Conservation (phyloP, 2,113 vertebrate genomes). For the Ochotona curzoniae region DNA sequence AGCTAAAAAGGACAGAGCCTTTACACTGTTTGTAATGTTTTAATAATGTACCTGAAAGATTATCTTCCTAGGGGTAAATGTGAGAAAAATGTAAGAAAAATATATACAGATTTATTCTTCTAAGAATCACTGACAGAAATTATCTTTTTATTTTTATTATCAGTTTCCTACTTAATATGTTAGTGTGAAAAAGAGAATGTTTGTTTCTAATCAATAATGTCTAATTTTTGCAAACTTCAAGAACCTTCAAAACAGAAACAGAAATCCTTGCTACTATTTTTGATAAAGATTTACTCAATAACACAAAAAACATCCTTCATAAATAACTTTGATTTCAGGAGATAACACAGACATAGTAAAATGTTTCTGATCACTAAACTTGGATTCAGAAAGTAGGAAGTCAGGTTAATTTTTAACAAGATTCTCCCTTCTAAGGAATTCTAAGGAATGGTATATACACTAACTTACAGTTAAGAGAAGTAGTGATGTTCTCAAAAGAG, state of each 20-base stretch:
- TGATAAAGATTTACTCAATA: neutral
- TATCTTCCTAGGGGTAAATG: neutral
- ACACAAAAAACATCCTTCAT: neutral
- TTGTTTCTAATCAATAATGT: neutral
- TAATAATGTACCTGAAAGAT: neutral
- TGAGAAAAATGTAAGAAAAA: neutral
- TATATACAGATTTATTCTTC: no score
- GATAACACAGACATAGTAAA: neutral
- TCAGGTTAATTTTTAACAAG: neutral
- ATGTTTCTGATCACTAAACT: neutral
- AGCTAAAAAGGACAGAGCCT: slow-evolving; percentile 5
- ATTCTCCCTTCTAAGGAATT: neutral
- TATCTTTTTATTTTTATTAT: neutral
- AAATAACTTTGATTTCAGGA: neutral
- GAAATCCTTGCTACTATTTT: neutral
- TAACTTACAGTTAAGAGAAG: no score
- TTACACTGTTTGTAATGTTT: neutral
- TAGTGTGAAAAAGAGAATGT: neutral
- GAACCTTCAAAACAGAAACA: neutral
- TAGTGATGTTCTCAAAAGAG: no score
- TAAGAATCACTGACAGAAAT: neutral
- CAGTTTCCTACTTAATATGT: neutral
- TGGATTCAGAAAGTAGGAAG: neutral
- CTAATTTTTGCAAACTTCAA: neutral
- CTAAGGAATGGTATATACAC: neutral